Percentiles rank a stretch among this genome's conserved stretches.
phyloP scores from a whole-genome alignment of 1,140 invertebrate species.

The Bombus fervidus region DNA sequence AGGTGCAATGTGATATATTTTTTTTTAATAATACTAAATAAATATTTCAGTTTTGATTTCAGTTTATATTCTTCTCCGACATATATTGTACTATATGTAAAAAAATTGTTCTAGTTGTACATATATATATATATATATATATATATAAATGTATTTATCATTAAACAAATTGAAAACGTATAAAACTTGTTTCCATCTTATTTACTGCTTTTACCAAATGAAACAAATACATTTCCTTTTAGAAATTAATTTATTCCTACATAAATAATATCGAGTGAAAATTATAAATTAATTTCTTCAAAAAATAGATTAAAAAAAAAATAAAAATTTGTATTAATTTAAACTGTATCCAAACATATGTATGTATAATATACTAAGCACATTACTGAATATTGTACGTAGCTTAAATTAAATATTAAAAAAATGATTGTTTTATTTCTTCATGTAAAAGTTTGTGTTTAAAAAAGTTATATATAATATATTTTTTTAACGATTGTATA shows the following conservation, averaged over 20 bases:
- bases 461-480: too few species aligned
- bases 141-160: too few species aligned
- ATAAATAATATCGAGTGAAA: neutral
- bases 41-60: neutral
- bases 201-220: neutral
- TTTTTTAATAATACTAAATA: neutral
- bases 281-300: neutral
- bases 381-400: neutral
- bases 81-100: neutral
- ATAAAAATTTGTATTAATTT: neutral
- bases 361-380: neutral
- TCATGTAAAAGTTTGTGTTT: too few species aligned
- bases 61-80: too few species aligned
- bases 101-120: neutral
- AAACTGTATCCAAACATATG: neutral
- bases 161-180: too few species aligned
- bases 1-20: too few species aligned
- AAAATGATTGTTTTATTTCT: too few species aligned
- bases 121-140: too few species aligned
- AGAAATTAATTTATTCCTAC: neutral
- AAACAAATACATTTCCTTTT: neutral
- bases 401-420: neutral
- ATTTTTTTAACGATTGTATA: neutral
- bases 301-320: neutral
- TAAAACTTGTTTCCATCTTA: too few species aligned